phyloP scores from a whole-genome alignment of 2,113 vertebrate species.

The Oxyruncus cristatus region DNA sequence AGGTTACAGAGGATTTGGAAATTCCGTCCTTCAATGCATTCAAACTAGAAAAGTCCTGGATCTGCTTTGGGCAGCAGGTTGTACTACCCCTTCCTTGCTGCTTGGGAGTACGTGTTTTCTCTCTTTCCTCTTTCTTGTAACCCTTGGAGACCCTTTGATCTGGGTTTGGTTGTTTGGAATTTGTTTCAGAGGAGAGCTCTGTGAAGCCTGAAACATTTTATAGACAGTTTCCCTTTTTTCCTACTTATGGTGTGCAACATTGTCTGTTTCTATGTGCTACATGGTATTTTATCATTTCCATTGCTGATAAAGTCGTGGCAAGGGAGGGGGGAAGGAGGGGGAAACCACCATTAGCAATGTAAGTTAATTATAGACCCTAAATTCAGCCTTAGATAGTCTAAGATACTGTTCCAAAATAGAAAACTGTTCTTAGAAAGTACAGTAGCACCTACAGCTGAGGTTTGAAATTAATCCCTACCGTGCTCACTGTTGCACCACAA shows the following conservation, averaged over 20 bases:
- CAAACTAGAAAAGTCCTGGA: background rate
- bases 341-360: background rate
- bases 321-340: background rate
- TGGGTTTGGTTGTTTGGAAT: background rate
- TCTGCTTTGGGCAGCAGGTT: background rate
- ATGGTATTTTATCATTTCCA: background rate
- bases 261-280: background rate
- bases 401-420: background rate
- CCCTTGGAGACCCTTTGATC: background rate
- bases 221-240: background rate
- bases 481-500: background rate
- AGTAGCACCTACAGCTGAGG: background rate
- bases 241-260: background rate
- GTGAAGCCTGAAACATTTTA: background rate
- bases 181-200: background rate
- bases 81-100: background rate
- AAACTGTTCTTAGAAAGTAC: background rate
- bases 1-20: background rate
- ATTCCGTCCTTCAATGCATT: background rate
- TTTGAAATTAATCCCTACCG: background rate
- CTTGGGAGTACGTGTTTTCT: background rate
- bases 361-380: background rate
- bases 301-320: background rate
- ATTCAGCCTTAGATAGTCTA: background rate
- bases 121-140: background rate